Evolutionary conservation across 2,888 invertebrate species (phyloP), one percentile per base, ranked within the genome.

Genomic region (Clostera curtula): DNA sequence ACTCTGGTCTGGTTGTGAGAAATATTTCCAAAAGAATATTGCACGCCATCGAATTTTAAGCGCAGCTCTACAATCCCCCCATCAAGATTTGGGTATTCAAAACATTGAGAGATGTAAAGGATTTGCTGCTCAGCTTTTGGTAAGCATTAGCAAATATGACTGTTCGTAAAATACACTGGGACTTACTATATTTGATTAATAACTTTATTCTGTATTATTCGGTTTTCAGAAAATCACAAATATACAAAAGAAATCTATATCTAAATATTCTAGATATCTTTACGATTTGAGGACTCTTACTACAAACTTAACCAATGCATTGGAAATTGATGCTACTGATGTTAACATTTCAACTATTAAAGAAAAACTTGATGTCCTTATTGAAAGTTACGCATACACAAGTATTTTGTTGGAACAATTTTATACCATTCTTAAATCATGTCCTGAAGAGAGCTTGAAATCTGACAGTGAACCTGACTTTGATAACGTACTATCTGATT

Each of bases 41-140:
- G 88, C 91, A 8, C 85, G 93, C 22, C 83, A 90, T 34, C 86
- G 91, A 24, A 82, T 88, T 8, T 74, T 95, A 11, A 79, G 87
- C 3, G 66, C 77, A 0, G 86, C 89, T 0, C 58, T 93, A 4
- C 74, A 87, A 19, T 86, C 88, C 1, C 92, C 93, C 0, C 88
- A 91, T 12, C 86, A 90, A 45, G 96, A 97, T 50, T 71, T 97
- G 23, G 94, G 95, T 1, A 75, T 89, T 1, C 90, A 89, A 24
- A 93, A 93, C 49, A 88, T 93, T 25, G 95, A 96, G 49, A 86
- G 96, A 25, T 93, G 95, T 52, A 90, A 90, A 64, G 98, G 98
- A 23, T 96, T 91, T 61, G 87, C 93, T 0, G 87, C 90, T 9
- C 92, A 96, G 51, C 73, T 97, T 19, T 85, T 93, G 85, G 88